Base-by-base conservation (phyloP, 2,888 invertebrate species). In the Brenthis daphne region DNA sequence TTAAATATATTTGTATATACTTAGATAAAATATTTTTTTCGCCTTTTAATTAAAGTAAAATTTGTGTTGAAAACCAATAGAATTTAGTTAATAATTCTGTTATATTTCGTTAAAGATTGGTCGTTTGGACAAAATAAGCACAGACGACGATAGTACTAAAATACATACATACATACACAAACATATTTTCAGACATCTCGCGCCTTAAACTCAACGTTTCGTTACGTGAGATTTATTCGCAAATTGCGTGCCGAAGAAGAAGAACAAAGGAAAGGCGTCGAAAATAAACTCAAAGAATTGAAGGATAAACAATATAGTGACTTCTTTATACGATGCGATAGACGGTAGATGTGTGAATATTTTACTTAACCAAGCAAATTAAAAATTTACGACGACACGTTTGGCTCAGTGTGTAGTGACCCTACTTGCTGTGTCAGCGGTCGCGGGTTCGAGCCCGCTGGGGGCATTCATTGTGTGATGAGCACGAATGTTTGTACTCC, bases 301-400 rank as follows among this genome's bases (percentile, higher is more conserved):
- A 84, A 82, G 47, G 89, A 90, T 67, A 75, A 79, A 20, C 86
- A 86, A 68, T 79, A 73, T 65, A 86, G 78, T 63, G 87, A 89
- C 57, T 92, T 92, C 77, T 90, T 91, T 63, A 83, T 83, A 61
- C 77, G 83, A 73, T 88, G 90, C 64, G 90, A 92, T 71, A 86
- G 89, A 71, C 85, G 82, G 92, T 89, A 55, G 1, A 12, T 50
- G 54, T n/a, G 3, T 51, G 1, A 11, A 48, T 58, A 5, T 20
- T 53, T 33, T 13, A 29, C 13, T 51, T 57, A 20, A 20, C 20
- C 20, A 20, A 20, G 20, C 20, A 20, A 20, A 20, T 20, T 20
- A 20, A 20, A 20, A 20, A 20, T 20, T 20, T 20, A 20, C 1
- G 20, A 20, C 20, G 20, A 20, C 20, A 20, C 20, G 20, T 20